Evolutionary conservation across 2,113 vertebrate genomes (phyloP).

Genomic region (Murina feae): DNA sequence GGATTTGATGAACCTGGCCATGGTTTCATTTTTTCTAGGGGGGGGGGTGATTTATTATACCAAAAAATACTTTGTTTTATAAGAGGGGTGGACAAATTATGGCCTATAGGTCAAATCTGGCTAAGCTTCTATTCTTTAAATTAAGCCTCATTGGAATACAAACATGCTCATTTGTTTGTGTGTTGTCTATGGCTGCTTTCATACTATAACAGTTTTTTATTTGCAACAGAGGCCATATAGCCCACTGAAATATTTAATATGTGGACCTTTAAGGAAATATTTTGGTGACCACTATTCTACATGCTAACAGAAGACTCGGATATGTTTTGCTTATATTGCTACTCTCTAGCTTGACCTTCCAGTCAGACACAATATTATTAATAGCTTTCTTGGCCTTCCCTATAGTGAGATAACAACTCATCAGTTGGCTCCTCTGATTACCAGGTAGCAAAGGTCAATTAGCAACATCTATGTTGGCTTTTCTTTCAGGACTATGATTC

Average conservation of each 20-base stretch:
- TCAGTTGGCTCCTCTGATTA: neutral
- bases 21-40: neutral
- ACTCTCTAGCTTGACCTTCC: neutral
- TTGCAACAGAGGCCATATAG: neutral
- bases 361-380: neutral
- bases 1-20: neutral
- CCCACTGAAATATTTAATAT: constrained; percentile 23
- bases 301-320: neutral
- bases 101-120: neutral
- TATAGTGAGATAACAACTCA: neutral
- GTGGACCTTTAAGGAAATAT: neutral
- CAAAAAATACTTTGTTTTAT: neutral
- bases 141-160: neutral
- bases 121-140: neutral
- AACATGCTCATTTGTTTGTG: neutral
- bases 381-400: neutral
- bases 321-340: neutral
- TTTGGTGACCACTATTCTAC: neutral
- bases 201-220: neutral
- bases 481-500: neutral
- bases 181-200: neutral
- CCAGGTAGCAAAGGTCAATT: neutral
- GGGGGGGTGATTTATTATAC: neutral
- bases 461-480: neutral
- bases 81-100: neutral